phyloP scores from a whole-genome alignment of 1,140 invertebrate genomes.

The Cepaea nemoralis region DNA sequence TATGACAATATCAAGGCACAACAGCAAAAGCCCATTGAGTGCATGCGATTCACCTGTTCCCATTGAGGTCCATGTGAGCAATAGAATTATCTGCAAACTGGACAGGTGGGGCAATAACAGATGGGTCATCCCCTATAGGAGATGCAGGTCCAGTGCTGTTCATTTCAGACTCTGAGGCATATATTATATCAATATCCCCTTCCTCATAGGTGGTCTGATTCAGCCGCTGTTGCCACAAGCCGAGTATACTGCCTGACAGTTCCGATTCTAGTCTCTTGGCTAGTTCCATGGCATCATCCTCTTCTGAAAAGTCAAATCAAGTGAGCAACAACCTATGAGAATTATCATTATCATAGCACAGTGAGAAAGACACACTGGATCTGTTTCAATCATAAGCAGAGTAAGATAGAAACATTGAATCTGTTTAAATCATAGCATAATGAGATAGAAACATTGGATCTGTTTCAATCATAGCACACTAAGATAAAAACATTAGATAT shows the following conservation, averaged over 20 bases:
- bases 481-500: no score
- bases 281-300: conserved; percentile 24
- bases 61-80: conserved; percentile 12
- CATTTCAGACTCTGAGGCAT: conserved; percentile 35
- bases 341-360: no score
- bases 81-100: not conserved
- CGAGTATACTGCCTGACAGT: conserved; percentile 36
- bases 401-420: no score
- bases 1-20: not conserved
- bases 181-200: conserved; percentile 32
- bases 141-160: conserved; percentile 18
- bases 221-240: conserved; percentile 36
- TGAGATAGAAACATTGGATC: no score
- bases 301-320: conserved; percentile 38
- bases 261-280: conserved; percentile 30
- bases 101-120: not conserved
- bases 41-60: conserved; percentile 35
- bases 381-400: no score
- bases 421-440: no score
- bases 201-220: conserved; percentile 30
- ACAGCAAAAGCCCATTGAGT: conserved; percentile 5
- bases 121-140: conserved; percentile 2
- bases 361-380: no score
- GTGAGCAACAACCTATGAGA: not conserved
- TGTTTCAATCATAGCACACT: no score